These are phyloP conservation scores for Mus pahari DNA, from an alignment of 2,113 vertebrate genomes.

Conservation along the genomic window DNA sequence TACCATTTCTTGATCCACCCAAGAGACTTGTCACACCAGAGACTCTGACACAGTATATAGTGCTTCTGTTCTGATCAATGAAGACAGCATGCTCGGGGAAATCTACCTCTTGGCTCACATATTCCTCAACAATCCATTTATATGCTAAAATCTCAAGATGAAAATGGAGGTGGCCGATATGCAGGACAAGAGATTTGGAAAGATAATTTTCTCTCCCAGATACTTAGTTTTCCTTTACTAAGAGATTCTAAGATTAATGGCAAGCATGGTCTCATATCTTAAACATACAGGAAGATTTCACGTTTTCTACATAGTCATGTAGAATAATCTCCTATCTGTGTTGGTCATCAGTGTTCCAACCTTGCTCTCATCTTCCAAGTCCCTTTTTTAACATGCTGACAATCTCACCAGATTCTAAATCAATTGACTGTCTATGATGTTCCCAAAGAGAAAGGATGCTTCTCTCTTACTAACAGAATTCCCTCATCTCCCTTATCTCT, in stretches of 20 bases:
- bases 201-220: neutral
- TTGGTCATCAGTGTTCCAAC: neutral
- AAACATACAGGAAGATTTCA: neutral
- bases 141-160: neutral
- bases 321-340: neutral
- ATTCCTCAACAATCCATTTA: neutral
- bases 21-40: neutral
- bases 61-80: neutral
- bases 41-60: neutral
- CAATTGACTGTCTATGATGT: neutral
- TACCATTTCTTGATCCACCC: neutral
- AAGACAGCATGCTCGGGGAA: neutral
- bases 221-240: slow-evolving; percentile 28
- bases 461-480: neutral
- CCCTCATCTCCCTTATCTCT: neutral
- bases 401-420: slow-evolving; percentile 9
- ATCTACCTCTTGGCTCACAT: neutral
- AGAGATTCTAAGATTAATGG: neutral
- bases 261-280: neutral
- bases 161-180: neutral
- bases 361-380: neutral
- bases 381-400: neutral
- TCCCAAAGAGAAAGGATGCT: neutral
- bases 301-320: neutral
- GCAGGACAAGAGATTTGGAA: neutral